Evolutionary conservation across 2,797 vertebrate genomes (phyloP).

Genomic region (Pangasius djambal): DNA sequence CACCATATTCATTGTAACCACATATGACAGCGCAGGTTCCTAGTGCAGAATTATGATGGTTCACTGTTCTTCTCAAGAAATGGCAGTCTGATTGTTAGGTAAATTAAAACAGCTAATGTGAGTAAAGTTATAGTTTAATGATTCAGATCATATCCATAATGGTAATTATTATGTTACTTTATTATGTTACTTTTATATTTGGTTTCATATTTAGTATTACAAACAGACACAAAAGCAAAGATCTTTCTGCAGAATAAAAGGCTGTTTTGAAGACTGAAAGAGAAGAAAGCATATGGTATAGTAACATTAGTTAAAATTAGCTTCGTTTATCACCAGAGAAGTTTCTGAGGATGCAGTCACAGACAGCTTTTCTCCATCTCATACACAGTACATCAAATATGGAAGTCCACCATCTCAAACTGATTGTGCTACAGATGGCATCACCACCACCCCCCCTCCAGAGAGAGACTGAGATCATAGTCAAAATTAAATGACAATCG

Average conservation of each 20-base stretch:
- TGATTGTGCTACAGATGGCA: constrained; percentile 49
- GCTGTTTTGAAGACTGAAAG: constrained; percentile 33
- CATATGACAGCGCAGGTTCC: constrained; percentile 19
- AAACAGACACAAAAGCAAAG: constrained; percentile 8
- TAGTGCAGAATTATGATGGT: neutral
- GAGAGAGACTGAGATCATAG: constrained; percentile 51
- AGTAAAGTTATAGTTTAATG: neutral
- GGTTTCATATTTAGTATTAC: constrained; percentile 2
- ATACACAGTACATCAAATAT: constrained; percentile 40
- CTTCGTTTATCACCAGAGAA: constrained; percentile 48
- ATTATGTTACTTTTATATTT: neutral
- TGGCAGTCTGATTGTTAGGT: neutral
- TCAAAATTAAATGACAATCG: constrained; percentile 47
- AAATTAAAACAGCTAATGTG: neutral
- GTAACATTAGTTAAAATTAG: constrained; percentile 54
- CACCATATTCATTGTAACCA: constrained; percentile 42
- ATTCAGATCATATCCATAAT: neutral
- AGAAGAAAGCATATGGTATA: constrained; percentile 47
- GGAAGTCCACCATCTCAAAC: constrained; percentile 46
- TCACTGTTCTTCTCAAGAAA: neutral
- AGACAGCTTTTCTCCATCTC: constrained; percentile 38
- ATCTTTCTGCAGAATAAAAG: constrained; percentile 32
- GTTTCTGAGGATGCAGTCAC: constrained; percentile 46
- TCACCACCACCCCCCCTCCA: neutral
- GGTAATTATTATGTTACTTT: neutral